A percentile compares a stretch with the other conserved stretches of the same genome.
Conservation (phyloP, 2,797 vertebrate genomes). For the Silurus lanzhouensis region DNA sequence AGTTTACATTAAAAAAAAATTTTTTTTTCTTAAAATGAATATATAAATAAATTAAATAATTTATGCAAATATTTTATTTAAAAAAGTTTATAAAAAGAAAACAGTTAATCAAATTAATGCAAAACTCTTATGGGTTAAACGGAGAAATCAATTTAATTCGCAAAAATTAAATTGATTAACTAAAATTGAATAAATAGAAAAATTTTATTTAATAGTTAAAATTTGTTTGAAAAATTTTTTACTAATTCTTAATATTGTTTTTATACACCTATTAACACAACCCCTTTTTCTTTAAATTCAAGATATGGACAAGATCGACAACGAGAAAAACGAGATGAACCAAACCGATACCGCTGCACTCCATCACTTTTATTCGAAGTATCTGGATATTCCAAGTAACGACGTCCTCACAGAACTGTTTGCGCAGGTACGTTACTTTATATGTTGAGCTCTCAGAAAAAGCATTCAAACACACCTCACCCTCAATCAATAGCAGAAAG, state of each 20-base stretch:
- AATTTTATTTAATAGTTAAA: too few relatives aligned
- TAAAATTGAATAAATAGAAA: too few relatives aligned
- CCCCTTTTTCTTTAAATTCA: slow-evolving; percentile 57
- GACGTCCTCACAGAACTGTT: slow-evolving; percentile 87
- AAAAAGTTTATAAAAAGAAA: too few relatives aligned
- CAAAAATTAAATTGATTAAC: too few relatives aligned
- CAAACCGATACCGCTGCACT: slow-evolving; percentile 89
- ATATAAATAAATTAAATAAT: too few relatives aligned
- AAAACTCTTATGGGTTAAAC: too few relatives aligned
- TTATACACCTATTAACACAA: neutral
- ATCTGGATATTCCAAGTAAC: slow-evolving; percentile 84
- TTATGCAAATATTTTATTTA: too few relatives aligned
- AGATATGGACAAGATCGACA: slow-evolving; percentile 94
- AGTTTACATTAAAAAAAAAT: too few relatives aligned
- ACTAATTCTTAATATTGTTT: neutral
- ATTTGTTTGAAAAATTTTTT: too few relatives aligned
- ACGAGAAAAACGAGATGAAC: slow-evolving; percentile 93
- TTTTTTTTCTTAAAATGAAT: too few relatives aligned
- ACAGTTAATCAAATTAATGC: too few relatives aligned
- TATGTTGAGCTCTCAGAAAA: neutral
- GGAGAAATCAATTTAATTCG: too few relatives aligned
- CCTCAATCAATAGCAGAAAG: neutral
- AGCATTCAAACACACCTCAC: neutral
- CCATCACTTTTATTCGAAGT: slow-evolving; percentile 91
- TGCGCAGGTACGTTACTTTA: slow-evolving; percentile 82